Percentiles rank a stretch among this genome's conserved stretches.
Evolutionary conservation across 2,113 vertebrate genomes (phyloP).

Genomic region (Mesitornis unicolor): DNA sequence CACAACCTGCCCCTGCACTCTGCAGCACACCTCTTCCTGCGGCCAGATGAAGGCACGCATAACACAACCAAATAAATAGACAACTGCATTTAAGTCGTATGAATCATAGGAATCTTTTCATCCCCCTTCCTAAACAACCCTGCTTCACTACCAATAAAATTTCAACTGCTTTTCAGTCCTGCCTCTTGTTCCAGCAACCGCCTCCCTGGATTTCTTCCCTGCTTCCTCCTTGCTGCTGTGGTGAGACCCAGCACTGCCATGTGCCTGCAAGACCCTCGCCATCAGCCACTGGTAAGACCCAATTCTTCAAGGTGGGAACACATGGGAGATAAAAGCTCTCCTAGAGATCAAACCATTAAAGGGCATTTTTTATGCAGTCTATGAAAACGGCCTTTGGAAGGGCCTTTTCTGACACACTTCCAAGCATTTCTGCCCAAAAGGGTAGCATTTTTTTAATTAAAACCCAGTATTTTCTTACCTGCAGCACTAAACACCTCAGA

Average conservation of each 20-base stretch:
- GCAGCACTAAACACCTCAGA: not conserved
- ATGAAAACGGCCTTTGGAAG: not conserved
- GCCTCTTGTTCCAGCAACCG: not conserved
- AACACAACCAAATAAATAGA: conserved; percentile 7
- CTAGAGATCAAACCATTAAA: not conserved
- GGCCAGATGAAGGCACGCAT: conserved; percentile 44
- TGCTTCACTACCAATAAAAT: conserved; percentile 16
- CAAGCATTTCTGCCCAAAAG: not conserved
- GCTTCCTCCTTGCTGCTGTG: not conserved
- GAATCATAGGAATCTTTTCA: conserved; percentile 33
- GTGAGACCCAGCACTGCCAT: accelerated
- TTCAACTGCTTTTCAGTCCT: not conserved
- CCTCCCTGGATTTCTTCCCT: not conserved
- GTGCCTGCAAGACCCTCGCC: not conserved
- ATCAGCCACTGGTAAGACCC: not conserved
- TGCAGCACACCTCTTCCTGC: conserved; percentile 46
- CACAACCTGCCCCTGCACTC: not conserved
- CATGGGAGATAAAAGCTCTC: not conserved
- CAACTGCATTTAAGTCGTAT: not conserved
- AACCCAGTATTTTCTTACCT: conserved; percentile 22
- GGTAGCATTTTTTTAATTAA: not conserved
- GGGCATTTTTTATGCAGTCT: not conserved
- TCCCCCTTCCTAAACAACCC: conserved; percentile 22
- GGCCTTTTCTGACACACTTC: not conserved
- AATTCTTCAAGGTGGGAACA: not conserved